Evolutionary conservation across 2,113 vertebrate genomes (phyloP).

Genomic region (Grantiella picta): DNA sequence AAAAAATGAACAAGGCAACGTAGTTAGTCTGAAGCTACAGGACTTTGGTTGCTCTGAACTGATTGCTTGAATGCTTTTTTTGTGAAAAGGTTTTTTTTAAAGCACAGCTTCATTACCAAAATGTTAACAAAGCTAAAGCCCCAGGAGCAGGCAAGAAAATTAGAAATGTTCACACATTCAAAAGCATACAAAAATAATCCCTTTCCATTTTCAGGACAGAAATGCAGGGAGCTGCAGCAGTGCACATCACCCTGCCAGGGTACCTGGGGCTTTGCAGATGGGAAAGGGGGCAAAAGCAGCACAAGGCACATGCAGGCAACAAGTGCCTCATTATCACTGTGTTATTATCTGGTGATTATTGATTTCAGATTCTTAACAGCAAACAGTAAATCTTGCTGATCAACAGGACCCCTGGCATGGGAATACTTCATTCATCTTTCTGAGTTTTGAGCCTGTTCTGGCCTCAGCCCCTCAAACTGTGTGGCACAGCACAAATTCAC

Average conservation of each 20-base stretch:
- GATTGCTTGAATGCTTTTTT: conserved; percentile 1
- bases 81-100: conserved; percentile 7
- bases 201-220: neutral
- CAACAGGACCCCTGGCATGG: neutral
- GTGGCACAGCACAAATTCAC: neutral
- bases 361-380: neutral
- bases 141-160: conserved; percentile 27
- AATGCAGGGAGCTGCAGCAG: neutral
- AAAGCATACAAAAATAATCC: neutral
- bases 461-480: neutral
- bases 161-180: neutral
- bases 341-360: neutral
- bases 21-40: neutral
- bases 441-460: neutral
- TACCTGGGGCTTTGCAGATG: neutral
- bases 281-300: neutral
- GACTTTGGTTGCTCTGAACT: neutral
- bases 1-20: neutral
- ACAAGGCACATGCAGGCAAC: neutral
- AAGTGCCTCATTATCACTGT: conserved; percentile 48
- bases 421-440: neutral
- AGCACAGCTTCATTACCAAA: conserved; percentile 47
- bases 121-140: neutral
- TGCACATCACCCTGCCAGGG: neutral
- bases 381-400: conserved; percentile 16